Evolutionary conservation across 2,797 vertebrate genomes (phyloP).

Genomic region (Chelidonichthys spinosus): DNA sequence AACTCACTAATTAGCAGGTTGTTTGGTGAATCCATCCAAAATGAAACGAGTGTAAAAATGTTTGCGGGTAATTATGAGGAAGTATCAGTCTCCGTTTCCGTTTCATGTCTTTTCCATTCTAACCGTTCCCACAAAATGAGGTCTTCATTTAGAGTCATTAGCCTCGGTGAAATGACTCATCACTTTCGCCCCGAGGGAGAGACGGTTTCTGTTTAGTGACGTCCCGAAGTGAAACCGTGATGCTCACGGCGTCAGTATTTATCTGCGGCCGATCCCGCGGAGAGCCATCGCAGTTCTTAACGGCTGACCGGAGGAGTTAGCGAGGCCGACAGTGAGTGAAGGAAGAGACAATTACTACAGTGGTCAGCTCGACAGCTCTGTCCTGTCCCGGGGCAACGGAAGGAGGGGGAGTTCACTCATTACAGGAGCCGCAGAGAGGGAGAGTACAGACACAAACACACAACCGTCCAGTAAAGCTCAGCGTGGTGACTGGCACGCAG

Average conservation of each 20-base stretch:
- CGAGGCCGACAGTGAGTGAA: slow-evolving; percentile 55
- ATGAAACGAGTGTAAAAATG: background rate
- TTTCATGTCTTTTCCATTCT: slow-evolving; percentile 9
- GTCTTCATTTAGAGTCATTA: slow-evolving; percentile 63
- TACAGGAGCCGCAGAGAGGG: slow-evolving; percentile 44
- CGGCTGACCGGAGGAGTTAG: slow-evolving; percentile 53
- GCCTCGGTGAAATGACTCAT: slow-evolving; percentile 53
- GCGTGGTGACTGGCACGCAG: slow-evolving; percentile 49
- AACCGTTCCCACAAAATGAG: slow-evolving; percentile 44
- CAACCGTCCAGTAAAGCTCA: slow-evolving; percentile 33
- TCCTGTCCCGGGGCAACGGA: slow-evolving; percentile 66
- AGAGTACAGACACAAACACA: slow-evolving; percentile 35
- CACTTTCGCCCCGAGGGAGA: slow-evolving; percentile 34
- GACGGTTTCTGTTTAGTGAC: slow-evolving; percentile 51
- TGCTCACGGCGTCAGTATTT: slow-evolving; percentile 51
- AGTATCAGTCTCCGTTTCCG: background rate
- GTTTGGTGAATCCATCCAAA: background rate
- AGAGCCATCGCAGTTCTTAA: slow-evolving; percentile 50
- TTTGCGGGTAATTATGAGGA: too few relatives aligned
- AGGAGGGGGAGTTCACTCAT: slow-evolving; percentile 55
- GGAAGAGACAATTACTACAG: slow-evolving; percentile 67
- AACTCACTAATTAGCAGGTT: background rate
- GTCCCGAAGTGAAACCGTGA: slow-evolving; percentile 44
- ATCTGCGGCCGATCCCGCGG: slow-evolving; percentile 42
- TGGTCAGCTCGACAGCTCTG: slow-evolving; percentile 68